These are phyloP conservation scores for Panthera uncia DNA, from an alignment of 2,113 vertebrate species.

Conservation along the genomic window DNA sequence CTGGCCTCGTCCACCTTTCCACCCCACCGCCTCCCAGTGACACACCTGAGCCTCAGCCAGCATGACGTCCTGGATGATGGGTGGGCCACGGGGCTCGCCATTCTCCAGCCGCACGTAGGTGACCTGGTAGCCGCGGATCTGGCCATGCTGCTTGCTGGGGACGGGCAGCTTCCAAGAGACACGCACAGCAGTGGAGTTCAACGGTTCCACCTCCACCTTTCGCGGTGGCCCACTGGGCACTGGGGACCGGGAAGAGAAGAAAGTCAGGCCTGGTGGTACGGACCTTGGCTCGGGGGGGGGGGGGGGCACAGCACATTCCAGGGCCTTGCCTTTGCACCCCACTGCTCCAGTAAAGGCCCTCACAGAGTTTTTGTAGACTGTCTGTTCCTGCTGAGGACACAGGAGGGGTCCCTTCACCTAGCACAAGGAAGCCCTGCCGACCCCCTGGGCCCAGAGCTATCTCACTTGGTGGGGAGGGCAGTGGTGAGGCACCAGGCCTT, in stretches of 20 bases:
- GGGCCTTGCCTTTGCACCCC: not conserved
- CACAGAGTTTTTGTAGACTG: not conserved
- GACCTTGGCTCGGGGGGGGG: not conserved
- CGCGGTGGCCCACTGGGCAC: conserved; percentile 96
- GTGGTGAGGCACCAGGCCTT: not conserved
- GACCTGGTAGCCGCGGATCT: conserved; percentile 96
- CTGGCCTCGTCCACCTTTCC: not conserved
- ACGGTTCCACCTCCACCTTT: conserved; percentile 92
- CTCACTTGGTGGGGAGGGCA: not conserved
- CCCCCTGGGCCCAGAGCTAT: not conserved
- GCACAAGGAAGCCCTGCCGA: not conserved
- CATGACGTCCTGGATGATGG: conserved; percentile 92
- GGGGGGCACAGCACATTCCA: not conserved
- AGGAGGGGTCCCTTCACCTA: not conserved
- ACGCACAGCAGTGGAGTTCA: conserved; percentile 94
- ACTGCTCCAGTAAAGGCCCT: not conserved
- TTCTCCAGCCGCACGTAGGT: conserved; percentile 93
- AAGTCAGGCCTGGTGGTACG: not conserved
- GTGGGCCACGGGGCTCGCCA: conserved; percentile 92
- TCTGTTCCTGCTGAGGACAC: not conserved
- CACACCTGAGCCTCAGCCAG: conserved; percentile 94
- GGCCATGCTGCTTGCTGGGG: conserved; percentile 93
- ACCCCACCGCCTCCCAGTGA: not conserved
- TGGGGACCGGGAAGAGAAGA: conserved; percentile 78
- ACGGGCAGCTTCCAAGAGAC: conserved; percentile 96